Conservation (phyloP, 2,888 invertebrate species). For the Drosophila pseudotalamancana region DNA sequence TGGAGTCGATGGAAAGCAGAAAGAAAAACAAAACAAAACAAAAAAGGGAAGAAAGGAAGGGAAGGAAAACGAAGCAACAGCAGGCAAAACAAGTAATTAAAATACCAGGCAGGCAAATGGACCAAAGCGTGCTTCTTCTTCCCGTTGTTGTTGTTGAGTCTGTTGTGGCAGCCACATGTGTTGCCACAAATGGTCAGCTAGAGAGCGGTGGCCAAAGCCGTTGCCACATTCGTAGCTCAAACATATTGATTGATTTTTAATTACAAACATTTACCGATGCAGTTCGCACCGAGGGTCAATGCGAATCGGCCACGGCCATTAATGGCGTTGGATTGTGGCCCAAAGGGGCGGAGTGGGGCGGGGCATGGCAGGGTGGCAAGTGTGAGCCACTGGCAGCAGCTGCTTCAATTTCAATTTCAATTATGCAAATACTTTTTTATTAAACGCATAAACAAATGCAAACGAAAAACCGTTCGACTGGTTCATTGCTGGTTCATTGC, state of each 20-base stretch:
- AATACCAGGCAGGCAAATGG: slow-evolving; percentile 77
- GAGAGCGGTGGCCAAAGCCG: background rate
- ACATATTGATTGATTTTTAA: slow-evolving; percentile 78
- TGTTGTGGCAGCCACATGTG: slow-evolving; percentile 66
- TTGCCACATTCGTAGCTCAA: slow-evolving; percentile 50
- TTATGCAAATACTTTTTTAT: slow-evolving; percentile 66
- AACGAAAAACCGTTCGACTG: slow-evolving; percentile 34
- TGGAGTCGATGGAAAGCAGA: slow-evolving; percentile 27
- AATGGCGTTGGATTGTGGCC: background rate
- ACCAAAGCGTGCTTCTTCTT: slow-evolving; percentile 16
- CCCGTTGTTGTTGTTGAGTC: slow-evolving; percentile 12
- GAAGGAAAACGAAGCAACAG: slow-evolving; percentile 25
- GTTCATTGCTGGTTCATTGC: slow-evolving; percentile 3
- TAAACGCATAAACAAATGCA: slow-evolving; percentile 75
- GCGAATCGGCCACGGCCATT: slow-evolving; percentile 19
- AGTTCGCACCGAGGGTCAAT: slow-evolving; percentile 48
- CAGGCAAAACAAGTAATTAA: slow-evolving; percentile 67
- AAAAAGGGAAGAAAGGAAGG: background rate
- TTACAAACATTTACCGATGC: slow-evolving; percentile 70
- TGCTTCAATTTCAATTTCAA: slow-evolving; percentile 73
- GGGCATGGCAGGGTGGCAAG: background rate
- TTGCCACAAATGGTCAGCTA: slow-evolving; percentile 65
- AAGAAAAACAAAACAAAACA: background rate
- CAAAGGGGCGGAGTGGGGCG: background rate
- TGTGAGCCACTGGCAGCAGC: slow-evolving; percentile 47